phyloP scores from a whole-genome alignment of 2,797 vertebrate genomes.

The Rhinophrynus dorsalis region DNA sequence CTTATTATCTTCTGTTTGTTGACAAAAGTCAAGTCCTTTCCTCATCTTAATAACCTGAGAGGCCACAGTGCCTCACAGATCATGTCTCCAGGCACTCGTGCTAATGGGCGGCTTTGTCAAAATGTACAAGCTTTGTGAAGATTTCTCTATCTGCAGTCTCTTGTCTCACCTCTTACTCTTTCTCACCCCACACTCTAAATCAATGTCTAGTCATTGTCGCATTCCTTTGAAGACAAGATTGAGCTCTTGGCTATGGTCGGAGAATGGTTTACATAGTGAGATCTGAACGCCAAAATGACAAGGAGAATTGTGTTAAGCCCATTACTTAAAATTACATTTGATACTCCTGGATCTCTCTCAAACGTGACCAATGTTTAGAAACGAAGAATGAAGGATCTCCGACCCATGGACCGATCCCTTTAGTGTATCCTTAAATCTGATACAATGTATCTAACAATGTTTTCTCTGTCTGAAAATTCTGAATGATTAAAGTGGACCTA shows the following conservation, averaged over 20 bases:
- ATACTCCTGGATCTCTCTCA: neutral
- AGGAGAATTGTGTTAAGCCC: neutral
- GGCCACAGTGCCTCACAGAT: neutral
- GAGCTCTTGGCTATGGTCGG: neutral
- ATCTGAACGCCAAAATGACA: neutral
- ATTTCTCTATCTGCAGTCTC: neutral
- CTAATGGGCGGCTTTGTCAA: neutral
- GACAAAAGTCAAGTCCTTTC: conserved; percentile 31
- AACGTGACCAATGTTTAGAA: neutral
- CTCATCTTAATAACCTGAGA: conserved; percentile 20
- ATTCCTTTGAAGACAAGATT: neutral
- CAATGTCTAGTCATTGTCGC: neutral
- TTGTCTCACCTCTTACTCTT: neutral
- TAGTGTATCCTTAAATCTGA: conserved; percentile 30
- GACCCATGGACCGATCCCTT: conserved; percentile 10
- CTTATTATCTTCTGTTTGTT: neutral
- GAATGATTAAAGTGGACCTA: too few relatives aligned
- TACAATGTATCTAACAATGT: conserved; percentile 19
- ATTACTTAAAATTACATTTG: neutral
- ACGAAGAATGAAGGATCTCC: conserved; percentile 13
- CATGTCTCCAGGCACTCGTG: neutral
- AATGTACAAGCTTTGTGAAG: neutral
- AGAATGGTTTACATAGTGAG: neutral
- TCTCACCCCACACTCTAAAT: neutral
- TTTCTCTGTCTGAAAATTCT: conserved; percentile 36